Evolutionary conservation across 2,888 invertebrate species (phyloP).

Genomic region (Camptogramma bilineatum): DNA sequence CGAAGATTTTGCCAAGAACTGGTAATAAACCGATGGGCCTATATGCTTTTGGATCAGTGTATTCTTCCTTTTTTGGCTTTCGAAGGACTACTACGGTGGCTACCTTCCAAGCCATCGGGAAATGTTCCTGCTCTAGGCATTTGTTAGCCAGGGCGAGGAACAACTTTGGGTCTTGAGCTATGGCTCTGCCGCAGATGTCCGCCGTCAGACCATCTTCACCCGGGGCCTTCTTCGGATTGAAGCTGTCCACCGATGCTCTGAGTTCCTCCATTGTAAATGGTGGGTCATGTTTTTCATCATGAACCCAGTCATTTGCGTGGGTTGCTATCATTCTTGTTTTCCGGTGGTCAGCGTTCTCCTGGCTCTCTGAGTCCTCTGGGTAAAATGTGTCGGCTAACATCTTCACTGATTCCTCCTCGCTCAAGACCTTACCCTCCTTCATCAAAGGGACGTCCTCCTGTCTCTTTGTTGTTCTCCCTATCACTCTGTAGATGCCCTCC

Average conservation of each 20-base stretch:
- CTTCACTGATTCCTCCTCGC: slow-evolving; percentile 1
- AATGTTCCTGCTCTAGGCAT: slow-evolving; percentile 31
- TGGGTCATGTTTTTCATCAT: slow-evolving; percentile 27
- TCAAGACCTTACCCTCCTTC: neutral
- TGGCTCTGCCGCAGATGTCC: slow-evolving; percentile 35
- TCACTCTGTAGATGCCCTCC: too few species aligned
- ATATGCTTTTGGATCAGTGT: neutral
- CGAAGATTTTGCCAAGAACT: neutral
- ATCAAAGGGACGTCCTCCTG: slow-evolving; percentile 9
- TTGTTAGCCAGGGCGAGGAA: slow-evolving; percentile 21
- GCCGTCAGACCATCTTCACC: slow-evolving; percentile 7
- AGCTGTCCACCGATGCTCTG: neutral
- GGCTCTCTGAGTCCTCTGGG: slow-evolving; percentile 18
- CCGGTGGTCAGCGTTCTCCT: slow-evolving; percentile 19
- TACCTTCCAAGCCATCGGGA: slow-evolving; percentile 24
- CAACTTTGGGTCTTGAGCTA: slow-evolving; percentile 27
- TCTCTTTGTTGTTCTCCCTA: slow-evolving; percentile 7
- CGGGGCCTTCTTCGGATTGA: slow-evolving; percentile 41
- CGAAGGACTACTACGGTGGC: neutral
- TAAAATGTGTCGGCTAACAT: slow-evolving; percentile 21
- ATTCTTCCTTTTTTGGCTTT: too few species aligned
- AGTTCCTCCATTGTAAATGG: slow-evolving; percentile 33
- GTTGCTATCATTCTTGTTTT: slow-evolving; percentile 1
- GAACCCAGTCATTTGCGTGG: slow-evolving; percentile 15
- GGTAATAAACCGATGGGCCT: neutral